These are phyloP conservation scores for Agrilus mali DNA, from an alignment of 2,888 invertebrate genomes.

Conservation along the genomic window DNA sequence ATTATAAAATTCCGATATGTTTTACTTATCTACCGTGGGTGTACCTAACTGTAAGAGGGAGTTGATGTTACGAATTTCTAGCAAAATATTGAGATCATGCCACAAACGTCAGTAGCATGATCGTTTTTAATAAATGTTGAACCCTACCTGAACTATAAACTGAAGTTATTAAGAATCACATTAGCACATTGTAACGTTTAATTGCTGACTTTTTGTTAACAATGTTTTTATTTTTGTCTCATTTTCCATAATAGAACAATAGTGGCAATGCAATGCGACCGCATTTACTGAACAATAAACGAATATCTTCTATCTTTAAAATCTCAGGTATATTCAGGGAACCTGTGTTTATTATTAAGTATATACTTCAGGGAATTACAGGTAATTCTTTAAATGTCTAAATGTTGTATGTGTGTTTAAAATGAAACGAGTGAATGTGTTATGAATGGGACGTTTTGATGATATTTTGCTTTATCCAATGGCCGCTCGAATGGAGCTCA, in stretches of 20 bases:
- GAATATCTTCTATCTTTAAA: conserved; percentile 8
- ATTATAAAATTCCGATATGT: no score
- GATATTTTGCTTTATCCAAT: no score
- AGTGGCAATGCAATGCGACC: conserved; percentile 31
- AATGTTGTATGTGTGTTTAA: conserved; percentile 5
- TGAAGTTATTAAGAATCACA: conserved; percentile 4
- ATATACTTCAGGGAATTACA: no score
- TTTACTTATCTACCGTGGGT: no score
- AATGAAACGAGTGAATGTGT: conserved; percentile 6
- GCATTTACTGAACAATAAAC: conserved; percentile 12
- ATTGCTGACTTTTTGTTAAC: conserved; percentile 13
- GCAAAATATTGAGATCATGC: no score
- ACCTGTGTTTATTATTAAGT: conserved; percentile 6
- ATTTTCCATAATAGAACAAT: conserved; percentile 10
- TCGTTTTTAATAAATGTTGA: no score
- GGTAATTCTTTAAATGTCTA: no score
- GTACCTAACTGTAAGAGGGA: no score
- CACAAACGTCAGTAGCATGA: no score
- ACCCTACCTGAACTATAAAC: conserved; percentile 10
- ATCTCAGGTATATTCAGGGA: conserved; percentile 13
- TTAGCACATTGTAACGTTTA: conserved; percentile 11
- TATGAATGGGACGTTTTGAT: neutral
- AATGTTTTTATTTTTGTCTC: conserved; percentile 12
- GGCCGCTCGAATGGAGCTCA: no score
- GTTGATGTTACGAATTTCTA: no score